Percentiles rank a stretch among this genome's conserved stretches.
phyloP scores from a whole-genome alignment of 2,888 invertebrate species.

The Arrhopalites spinosus region DNA sequence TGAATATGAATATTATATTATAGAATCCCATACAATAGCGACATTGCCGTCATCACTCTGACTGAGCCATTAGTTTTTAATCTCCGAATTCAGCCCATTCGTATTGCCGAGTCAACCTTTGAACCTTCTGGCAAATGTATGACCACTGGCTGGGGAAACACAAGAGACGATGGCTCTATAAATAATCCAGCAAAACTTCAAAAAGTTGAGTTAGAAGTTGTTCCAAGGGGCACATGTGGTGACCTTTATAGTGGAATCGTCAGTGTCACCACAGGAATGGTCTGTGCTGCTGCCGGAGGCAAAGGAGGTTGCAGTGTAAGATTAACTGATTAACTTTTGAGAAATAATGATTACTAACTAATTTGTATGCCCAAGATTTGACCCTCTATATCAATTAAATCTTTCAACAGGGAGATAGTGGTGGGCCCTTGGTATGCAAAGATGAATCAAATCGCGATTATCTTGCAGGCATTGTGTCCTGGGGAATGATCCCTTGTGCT shows the following conservation, averaged over 20 bases:
- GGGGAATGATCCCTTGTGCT: slow-evolving; percentile 41
- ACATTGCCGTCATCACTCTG: slow-evolving; percentile 57
- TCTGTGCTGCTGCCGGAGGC: slow-evolving; percentile 43
- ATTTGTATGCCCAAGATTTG: background rate
- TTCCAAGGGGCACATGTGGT: slow-evolving; percentile 51
- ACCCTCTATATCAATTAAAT: background rate
- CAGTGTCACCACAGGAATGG: slow-evolving; percentile 36
- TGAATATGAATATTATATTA: no score
- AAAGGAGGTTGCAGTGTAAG: slow-evolving; percentile 39
- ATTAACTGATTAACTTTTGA: background rate
- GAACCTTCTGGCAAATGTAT: slow-evolving; percentile 50
- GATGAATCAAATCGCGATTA: slow-evolving; percentile 38
- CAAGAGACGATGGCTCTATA: slow-evolving; percentile 54
- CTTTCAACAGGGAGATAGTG: slow-evolving; percentile 59
- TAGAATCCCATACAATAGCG: slow-evolving; percentile 54
- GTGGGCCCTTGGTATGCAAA: slow-evolving; percentile 60
- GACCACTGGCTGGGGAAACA: slow-evolving; percentile 58
- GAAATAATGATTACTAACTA: background rate
- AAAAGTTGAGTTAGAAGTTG: slow-evolving; percentile 56
- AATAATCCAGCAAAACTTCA: slow-evolving; percentile 56
- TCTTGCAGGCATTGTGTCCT: slow-evolving; percentile 39
- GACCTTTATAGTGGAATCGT: slow-evolving; percentile 47
- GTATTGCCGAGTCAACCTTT: slow-evolving; percentile 4
- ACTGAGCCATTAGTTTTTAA: slow-evolving; percentile 51
- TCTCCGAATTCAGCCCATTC: slow-evolving; percentile 28